A percentile compares a stretch with the other conserved stretches of the same genome.
Evolutionary conservation across 2,888 invertebrate species (phyloP).

Genomic region (Xylota segnis): DNA sequence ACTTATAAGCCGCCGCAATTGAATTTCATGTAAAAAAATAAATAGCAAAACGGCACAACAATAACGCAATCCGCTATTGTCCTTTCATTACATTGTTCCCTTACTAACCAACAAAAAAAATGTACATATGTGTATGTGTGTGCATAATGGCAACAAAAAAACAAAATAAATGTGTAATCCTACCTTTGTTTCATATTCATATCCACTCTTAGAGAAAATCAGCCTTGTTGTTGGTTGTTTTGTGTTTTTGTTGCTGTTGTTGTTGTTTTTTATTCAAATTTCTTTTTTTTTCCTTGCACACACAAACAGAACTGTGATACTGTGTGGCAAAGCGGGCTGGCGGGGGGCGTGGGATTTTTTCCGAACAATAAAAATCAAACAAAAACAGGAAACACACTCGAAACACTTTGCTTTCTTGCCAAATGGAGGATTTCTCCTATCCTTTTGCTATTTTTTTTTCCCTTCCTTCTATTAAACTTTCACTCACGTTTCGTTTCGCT

Average conservation of each 20-base stretch:
- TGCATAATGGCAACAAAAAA: conserved; percentile 32
- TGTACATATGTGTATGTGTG: neutral
- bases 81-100: conserved; percentile 48
- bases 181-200: conserved; percentile 77
- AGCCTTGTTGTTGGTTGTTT: conserved; percentile 68
- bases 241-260: no score
- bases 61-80: conserved; percentile 38
- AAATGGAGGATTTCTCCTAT: conserved; percentile 50
- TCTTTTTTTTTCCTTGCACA: no score
- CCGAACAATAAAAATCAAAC: conserved; percentile 74
- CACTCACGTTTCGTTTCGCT: conserved; percentile 54
- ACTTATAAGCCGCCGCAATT: conserved; percentile 38
- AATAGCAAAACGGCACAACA: conserved; percentile 4
- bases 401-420: conserved; percentile 54
- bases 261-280: conserved; percentile 27
- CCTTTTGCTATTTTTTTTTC: neutral
- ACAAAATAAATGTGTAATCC: conserved; percentile 52
- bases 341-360: conserved; percentile 53
- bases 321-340: neutral
- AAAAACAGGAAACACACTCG: conserved; percentile 74
- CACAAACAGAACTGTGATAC: conserved; percentile 48
- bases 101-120: conserved; percentile 16
- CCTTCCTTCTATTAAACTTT: conserved; percentile 55
- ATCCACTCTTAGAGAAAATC: conserved; percentile 76
- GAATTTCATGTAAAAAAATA: conserved; percentile 42